Percentiles rank a stretch among this genome's conserved stretches.
phyloP scores from a whole-genome alignment of 2,888 invertebrate species.

The Morinoia aosen region DNA sequence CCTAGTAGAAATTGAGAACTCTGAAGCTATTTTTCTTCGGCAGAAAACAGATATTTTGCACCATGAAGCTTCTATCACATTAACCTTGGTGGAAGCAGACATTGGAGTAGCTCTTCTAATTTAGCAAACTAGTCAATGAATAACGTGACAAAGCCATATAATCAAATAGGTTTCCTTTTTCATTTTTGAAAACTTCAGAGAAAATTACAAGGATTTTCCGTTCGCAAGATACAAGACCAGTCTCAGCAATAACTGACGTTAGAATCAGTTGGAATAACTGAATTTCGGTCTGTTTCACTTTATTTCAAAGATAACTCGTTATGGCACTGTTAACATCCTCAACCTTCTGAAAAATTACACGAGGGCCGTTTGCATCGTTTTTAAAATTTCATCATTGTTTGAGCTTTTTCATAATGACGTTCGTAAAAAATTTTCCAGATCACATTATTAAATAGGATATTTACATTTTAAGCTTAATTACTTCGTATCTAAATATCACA shows the following conservation, averaged over 20 bases:
- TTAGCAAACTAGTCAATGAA: not conserved
- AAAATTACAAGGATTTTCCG: not conserved
- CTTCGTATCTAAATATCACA: not conserved
- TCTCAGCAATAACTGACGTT: not conserved
- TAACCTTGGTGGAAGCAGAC: not conserved
- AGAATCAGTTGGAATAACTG: too few species aligned
- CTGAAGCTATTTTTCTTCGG: too few species aligned
- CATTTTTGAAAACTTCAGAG: not conserved
- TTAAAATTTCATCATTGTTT: not conserved
- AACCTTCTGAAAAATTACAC: too few species aligned
- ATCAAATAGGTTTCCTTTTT: not conserved
- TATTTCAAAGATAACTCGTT: not conserved
- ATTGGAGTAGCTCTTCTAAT: not conserved
- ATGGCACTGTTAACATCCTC: not conserved
- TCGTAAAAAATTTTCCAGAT: not conserved
- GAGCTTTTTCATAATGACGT: too few species aligned
- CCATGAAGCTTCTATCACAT: not conserved
- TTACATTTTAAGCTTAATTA: not conserved
- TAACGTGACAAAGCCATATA: not conserved
- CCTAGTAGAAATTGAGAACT: too few species aligned
- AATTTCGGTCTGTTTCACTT: not conserved
- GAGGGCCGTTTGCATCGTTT: not conserved
- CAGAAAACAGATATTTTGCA: too few species aligned
- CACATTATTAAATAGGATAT: too few species aligned
- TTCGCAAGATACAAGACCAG: not conserved